Evolutionary conservation across 2,888 invertebrate species (phyloP).

Genomic region (Trichopria drosophilae): DNA sequence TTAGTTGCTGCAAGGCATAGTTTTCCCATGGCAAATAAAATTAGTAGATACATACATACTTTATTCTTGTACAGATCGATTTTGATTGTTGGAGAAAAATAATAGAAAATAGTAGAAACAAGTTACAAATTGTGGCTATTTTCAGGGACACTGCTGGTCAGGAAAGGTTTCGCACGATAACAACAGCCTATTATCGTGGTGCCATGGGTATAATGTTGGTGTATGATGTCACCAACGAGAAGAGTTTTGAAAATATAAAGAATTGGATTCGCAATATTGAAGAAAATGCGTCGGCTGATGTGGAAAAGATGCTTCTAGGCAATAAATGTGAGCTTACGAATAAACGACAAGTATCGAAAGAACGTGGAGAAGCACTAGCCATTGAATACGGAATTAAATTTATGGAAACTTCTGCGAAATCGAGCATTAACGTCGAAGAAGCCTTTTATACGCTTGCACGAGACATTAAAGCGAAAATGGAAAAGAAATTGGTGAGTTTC

Average conservation of each 20-base stretch:
- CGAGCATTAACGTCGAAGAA: slow-evolving; percentile 95
- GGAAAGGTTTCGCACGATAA: slow-evolving; percentile 97
- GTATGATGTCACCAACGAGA: slow-evolving; percentile 98
- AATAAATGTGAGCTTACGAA: slow-evolving; percentile 99
- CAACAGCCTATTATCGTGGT: slow-evolving; percentile 99
- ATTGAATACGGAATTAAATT: slow-evolving; percentile 98
- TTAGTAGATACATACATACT: too few relatives aligned
- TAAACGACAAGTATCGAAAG: slow-evolving; percentile 91
- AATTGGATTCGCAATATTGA: slow-evolving; percentile 99
- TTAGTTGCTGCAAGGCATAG: too few relatives aligned
- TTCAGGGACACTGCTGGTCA: slow-evolving; percentile 98
- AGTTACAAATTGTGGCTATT: slow-evolving; percentile 9
- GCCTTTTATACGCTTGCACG: slow-evolving; percentile 96
- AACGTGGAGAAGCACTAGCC: slow-evolving; percentile 94
- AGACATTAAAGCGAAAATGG: slow-evolving; percentile 98
- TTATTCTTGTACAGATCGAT: too few relatives aligned
- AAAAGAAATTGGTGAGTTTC: slow-evolving; percentile 89
- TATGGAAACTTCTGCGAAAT: slow-evolving; percentile 98
- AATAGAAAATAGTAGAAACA: background rate
- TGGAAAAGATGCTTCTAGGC: slow-evolving; percentile 98
- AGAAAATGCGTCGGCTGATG: slow-evolving; percentile 98
- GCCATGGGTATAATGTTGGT: slow-evolving; percentile 99
- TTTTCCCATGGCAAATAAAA: too few relatives aligned
- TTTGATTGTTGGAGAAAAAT: too few relatives aligned
- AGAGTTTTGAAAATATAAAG: slow-evolving; percentile 98